Evolutionary conservation across 2,888 invertebrate genomes (phyloP).

Genomic region (Orthosia incerta): DNA sequence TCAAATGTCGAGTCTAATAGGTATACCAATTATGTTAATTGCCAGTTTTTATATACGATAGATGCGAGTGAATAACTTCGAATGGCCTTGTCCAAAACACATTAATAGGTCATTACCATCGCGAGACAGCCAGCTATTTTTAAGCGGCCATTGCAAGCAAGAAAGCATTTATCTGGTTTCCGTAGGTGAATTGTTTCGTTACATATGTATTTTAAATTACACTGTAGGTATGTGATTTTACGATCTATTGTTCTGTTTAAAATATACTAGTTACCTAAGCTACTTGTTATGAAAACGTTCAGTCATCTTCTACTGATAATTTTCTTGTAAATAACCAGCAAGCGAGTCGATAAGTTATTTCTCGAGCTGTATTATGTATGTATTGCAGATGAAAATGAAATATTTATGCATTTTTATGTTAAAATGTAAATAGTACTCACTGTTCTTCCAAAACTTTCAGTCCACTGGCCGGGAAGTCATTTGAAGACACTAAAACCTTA

Average conservation of each 20-base stretch:
- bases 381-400: background rate
- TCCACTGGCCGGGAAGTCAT: constrained; percentile 92
- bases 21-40: constrained; percentile 26
- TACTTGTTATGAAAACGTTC: background rate
- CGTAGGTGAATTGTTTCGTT: background rate
- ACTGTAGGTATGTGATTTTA: constrained; percentile 6
- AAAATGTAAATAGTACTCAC: constrained; percentile 85
- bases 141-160: constrained; percentile 18
- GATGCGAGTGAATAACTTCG: constrained; percentile 54
- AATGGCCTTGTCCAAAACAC: constrained; percentile 57
- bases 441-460: constrained; percentile 92
- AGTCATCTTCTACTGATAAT: constrained; percentile 7
- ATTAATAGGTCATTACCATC: constrained; percentile 64
- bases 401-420: background rate
- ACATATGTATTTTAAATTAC: background rate
- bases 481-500: constrained; percentile 94
- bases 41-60: constrained; percentile 28
- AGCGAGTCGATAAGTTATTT: background rate
- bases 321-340: constrained; percentile 3
- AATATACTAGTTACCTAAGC: background rate
- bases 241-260: constrained; percentile 7
- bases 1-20: background rate
- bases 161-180: constrained; percentile 22
- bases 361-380: background rate
- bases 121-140: constrained; percentile 40